Evolutionary conservation across 2,113 vertebrate species (phyloP).

Genomic region (Sterrhoptilus dennistouni): DNA sequence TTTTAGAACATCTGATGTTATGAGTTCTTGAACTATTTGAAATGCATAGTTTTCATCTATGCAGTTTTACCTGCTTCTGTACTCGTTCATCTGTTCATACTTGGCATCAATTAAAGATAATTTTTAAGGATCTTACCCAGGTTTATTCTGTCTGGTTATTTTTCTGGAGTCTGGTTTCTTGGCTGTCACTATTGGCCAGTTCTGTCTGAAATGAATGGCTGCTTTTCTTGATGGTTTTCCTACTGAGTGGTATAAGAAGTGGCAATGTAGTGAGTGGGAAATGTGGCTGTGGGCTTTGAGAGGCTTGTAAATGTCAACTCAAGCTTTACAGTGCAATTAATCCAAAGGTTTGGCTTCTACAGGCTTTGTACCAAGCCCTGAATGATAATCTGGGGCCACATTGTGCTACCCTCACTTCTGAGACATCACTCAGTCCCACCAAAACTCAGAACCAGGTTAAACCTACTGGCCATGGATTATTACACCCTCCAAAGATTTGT

Average conservation of each 20-base stretch:
- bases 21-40: conserved; percentile 78
- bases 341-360: neutral
- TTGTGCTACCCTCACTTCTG: neutral
- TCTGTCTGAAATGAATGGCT: neutral
- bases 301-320: neutral
- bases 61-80: conserved; percentile 88
- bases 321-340: neutral
- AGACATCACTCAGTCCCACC: neutral
- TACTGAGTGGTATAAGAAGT: neutral
- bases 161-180: conserved; percentile 61
- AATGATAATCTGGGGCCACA: neutral
- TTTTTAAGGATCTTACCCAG: conserved; percentile 83
- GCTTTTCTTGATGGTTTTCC: neutral
- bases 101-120: conserved; percentile 91
- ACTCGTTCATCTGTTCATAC: conserved; percentile 88
- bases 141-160: conserved; percentile 74
- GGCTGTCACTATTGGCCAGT: neutral
- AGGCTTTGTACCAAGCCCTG: neutral
- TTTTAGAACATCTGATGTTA: conserved; percentile 71
- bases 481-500: neutral
- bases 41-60: conserved; percentile 91
- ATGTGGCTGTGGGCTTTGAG: neutral
- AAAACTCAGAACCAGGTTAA: neutral
- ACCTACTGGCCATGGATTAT: neutral
- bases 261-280: neutral